phyloP scores from a whole-genome alignment of 2,797 vertebrate genomes.

The Ptychadena robeensis region DNA sequence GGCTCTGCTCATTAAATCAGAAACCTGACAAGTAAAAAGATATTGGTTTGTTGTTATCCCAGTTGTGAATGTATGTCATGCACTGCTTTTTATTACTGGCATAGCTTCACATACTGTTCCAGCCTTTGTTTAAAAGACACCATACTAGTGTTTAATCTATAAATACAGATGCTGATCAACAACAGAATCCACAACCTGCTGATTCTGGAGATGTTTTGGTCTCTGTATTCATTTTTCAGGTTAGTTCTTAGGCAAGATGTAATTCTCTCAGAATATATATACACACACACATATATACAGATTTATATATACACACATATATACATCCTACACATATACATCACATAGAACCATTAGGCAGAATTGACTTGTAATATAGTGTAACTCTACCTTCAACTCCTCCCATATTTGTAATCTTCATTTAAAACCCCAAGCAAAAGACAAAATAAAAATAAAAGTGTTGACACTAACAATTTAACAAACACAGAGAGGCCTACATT shows the following conservation, averaged over 20 bases:
- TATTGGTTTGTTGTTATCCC: slow-evolving; percentile 41
- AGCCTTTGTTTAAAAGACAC: slow-evolving; percentile 42
- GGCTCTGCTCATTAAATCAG: slow-evolving; percentile 51
- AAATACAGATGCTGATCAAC: slow-evolving; percentile 50
- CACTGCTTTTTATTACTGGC: slow-evolving; percentile 37
- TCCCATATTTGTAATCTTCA: too few species aligned
- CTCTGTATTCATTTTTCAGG: slow-evolving; percentile 27
- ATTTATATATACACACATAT: too few species aligned
- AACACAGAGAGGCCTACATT: too few species aligned
- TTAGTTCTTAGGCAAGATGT: not conserved
- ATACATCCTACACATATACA: too few species aligned
- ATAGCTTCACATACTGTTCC: slow-evolving; percentile 47
- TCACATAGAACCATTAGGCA: too few species aligned
- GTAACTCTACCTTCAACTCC: too few species aligned
- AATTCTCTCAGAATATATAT: not conserved
- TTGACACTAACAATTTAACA: too few species aligned
- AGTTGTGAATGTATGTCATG: slow-evolving; percentile 48
- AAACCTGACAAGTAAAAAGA: slow-evolving; percentile 51
- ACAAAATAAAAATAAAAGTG: too few species aligned
- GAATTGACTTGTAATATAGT: too few species aligned
- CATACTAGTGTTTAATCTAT: slow-evolving; percentile 55
- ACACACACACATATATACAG: too few species aligned
- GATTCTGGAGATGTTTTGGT: slow-evolving; percentile 38
- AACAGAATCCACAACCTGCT: slow-evolving; percentile 28
- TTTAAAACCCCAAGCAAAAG: too few species aligned